Percentiles rank a stretch among this genome's conserved stretches.
Evolutionary conservation across 2,113 vertebrate species (phyloP).

Genomic region (Oryzias curvinotus): DNA sequence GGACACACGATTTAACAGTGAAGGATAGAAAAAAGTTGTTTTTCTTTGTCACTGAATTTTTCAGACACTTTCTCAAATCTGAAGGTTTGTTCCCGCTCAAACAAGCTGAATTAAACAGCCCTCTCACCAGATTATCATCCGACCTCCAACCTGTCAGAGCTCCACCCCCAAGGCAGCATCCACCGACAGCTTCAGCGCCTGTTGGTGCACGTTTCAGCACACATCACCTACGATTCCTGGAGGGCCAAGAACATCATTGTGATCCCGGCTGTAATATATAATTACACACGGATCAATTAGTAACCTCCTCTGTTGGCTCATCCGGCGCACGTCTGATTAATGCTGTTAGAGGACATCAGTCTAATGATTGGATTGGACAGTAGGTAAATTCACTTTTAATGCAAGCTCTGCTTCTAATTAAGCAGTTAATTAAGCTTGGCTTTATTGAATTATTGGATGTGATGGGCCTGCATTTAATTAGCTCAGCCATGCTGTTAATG

Average conservation of each 20-base stretch:
- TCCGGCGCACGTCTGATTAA: conserved; percentile 34
- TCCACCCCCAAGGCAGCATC: conserved; percentile 14
- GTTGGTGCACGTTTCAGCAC: conserved; percentile 3
- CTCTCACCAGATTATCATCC: conserved; percentile 48
- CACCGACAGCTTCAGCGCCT: background rate
- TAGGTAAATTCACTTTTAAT: conserved; percentile 56
- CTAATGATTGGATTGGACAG: conserved; percentile 49
- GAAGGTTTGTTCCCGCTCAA: no score
- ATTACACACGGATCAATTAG: conserved; percentile 23
- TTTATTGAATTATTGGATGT: conserved; percentile 55
- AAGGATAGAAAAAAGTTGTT: no score
- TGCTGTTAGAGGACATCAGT: conserved; percentile 36
- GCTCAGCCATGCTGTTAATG: conserved; percentile 47
- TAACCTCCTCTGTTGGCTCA: conserved; percentile 17
- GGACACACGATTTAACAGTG: no score
- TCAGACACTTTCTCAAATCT: no score
- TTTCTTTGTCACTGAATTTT: no score
- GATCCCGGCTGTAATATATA: background rate
- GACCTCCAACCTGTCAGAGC: conserved; percentile 50
- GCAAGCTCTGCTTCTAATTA: conserved; percentile 58
- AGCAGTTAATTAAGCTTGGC: conserved; percentile 56
- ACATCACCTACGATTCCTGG: conserved; percentile 8
- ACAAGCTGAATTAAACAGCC: background rate
- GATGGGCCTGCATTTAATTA: conserved; percentile 62
- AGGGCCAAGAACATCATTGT: background rate